Base-by-base conservation (phyloP, 2,888 invertebrate genomes). In the Lottia gigantea region DNA sequence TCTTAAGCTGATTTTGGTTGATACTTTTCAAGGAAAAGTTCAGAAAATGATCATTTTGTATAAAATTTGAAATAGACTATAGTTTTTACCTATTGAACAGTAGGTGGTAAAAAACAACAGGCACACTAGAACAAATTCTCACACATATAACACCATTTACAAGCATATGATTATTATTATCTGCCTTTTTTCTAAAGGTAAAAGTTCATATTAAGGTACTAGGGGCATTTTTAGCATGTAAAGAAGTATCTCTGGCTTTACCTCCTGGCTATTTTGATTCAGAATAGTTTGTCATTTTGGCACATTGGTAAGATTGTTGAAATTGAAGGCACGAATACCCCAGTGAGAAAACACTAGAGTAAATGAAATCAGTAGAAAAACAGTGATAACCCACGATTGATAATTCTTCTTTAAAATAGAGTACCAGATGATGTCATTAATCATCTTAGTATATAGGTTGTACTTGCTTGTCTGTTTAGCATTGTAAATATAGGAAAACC, bases 91-190 rank as follows among this genome's bases (percentile, higher is more conserved):
- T 19, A 23, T 19, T 55, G 19, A 55, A 55, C 55, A 23, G 55
- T 55, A 55, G 55, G 55, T 55, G 55, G 55, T 55, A 55, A 23
- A 23, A 55, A 23, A 55, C 19, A 55, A 55, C 23, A 55, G 55
- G 55, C 55, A 55, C 55, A 55, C 8, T 40, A 40, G 55, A 23
- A 19, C 7, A 55, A 55, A 55, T 55, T 23, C 55, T 40, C 40
- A 40, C 40, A 40, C 40, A 23, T 55, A 23, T 19, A 55, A 23
- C 55, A 23, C 12, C 55, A 8, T 19, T 19, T 19, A 55, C 23
- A 55, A 8, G 55, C 55, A 55, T 23, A 19, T 55, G 55, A 55
- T 23, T 55, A 55, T 23, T 23, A 55, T 55, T 55, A 55, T 55
- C 11, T 55, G 40, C 55, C n/a, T 19, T 23, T 12, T 23, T 23